Base-by-base conservation (phyloP, 2,113 vertebrate genomes). In the Noctilio leporinus region DNA sequence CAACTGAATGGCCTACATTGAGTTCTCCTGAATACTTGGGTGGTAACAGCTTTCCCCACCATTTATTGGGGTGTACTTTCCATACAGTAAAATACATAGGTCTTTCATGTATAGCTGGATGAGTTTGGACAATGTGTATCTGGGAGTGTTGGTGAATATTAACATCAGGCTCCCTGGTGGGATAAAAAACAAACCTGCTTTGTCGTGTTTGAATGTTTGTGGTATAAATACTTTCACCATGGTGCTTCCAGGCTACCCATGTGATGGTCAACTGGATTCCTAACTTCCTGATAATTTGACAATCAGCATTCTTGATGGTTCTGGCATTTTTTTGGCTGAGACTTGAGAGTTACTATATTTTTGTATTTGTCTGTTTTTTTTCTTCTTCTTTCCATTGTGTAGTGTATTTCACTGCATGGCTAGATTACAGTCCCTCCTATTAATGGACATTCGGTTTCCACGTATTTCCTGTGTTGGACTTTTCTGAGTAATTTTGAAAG, bases 401-500 rank as follows among this genome's bases (percentile, higher is more conserved):
- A 6, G 4, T 65, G n/a, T n/a, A 45, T 59, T 53, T 91, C 19
- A 30, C 16, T 11, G 33, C 62, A 0, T 62, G 45, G 65, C 43
- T 28, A 11, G 28, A 40, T 10, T n/a, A 9, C 1, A 28, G 2
- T n/a, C 14, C 35, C 14, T 57, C 11, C 38, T 77, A 22, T 26
- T 45, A 35, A 84, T 15, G 10, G 45, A 9, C 43, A 22, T 81
- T 45, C 22, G 19, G 6, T 28, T 38, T 47, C 30, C 28, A 11
- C 19, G 10, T 47, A 4, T 28, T 78, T 26, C 40, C 22, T 2
- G 20, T 17, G 4, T 38, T 80, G 40, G 40, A 26, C 10, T 85
- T 85, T 86, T 85, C 83, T 89, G 30, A 95, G 30, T 45, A 45
- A 81, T 75, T 49, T 69, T 35, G 43, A 77, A 72, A 95, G 57